A percentile compares a stretch with the other conserved stretches of the same genome.
These are phyloP conservation scores for Linnaemya vulpina DNA, from an alignment of 2,888 invertebrate genomes.

Conservation along the genomic window DNA sequence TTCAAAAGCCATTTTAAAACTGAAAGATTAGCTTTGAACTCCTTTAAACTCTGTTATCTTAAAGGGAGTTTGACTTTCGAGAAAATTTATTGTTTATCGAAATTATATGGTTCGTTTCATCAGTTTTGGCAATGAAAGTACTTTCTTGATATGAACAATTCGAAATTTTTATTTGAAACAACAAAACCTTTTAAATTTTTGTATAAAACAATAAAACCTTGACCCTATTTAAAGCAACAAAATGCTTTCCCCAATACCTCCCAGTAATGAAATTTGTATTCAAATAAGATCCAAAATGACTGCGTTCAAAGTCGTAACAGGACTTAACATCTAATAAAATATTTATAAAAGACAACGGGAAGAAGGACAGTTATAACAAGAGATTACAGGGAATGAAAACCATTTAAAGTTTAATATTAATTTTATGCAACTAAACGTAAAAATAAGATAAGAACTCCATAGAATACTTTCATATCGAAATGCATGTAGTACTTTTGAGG, in stretches of 20 bases:
- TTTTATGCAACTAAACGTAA: slow-evolving; percentile 49
- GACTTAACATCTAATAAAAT: slow-evolving; percentile 70
- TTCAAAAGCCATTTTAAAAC: too few species aligned
- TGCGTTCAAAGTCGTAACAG: slow-evolving; percentile 60
- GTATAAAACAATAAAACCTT: background rate
- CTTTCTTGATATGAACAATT: background rate
- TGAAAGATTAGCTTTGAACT: too few species aligned
- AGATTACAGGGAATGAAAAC: slow-evolving; percentile 38
- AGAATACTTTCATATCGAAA: background rate
- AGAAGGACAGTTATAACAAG: background rate
- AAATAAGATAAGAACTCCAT: slow-evolving; percentile 48
- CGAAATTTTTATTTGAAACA: background rate
- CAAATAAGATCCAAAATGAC: slow-evolving; percentile 21
- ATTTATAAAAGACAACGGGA: slow-evolving; percentile 62
- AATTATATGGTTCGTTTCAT: too few species aligned
- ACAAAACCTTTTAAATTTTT: background rate
- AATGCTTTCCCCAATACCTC: background rate
- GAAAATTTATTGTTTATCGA: too few species aligned
- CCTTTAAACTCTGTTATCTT: too few species aligned
- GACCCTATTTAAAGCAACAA: slow-evolving; percentile 16
- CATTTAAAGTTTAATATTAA: slow-evolving; percentile 66
- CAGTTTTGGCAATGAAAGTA: background rate
- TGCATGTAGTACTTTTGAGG: slow-evolving; percentile 44
- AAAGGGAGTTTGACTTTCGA: too few species aligned
- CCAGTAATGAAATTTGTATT: slow-evolving; percentile 13